Conservation (phyloP, 2,888 invertebrate genomes). For the Caenorhabditis sp. region DNA sequence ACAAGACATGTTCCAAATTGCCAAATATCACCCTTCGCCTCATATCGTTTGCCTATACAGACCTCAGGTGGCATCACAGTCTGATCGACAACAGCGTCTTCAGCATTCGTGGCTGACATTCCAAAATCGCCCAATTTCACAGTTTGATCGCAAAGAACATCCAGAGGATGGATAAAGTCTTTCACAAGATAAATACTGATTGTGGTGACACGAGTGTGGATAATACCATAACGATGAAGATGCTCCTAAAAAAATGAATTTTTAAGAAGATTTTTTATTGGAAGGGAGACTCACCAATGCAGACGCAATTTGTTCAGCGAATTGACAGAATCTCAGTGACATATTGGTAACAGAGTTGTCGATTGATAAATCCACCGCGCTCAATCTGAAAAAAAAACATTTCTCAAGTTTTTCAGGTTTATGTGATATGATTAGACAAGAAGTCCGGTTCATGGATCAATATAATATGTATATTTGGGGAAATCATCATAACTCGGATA, state of each 20-base stretch:
- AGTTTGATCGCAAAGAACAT: conserved; percentile 45
- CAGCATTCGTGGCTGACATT: conserved; percentile 15
- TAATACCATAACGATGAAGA: conserved; percentile 35
- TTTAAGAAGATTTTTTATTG: too few species aligned
- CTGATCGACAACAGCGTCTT: conserved; percentile 23
- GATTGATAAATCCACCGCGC: neutral
- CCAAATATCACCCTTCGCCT: conserved; percentile 48
- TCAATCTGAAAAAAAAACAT: conserved; percentile 4
- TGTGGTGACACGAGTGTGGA: conserved; percentile 39
- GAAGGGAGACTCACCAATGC: conserved; percentile 27
- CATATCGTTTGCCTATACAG: conserved; percentile 36
- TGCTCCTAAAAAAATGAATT: conserved; percentile 14
- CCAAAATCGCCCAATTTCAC: conserved; percentile 49
- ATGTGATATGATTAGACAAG: too few species aligned
- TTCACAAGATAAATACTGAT: conserved; percentile 38
- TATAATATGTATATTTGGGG: too few species aligned
- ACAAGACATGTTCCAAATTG: conserved; percentile 46
- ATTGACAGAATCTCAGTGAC: conserved; percentile 32
- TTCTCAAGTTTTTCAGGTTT: neutral
- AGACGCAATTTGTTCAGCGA: conserved; percentile 40
- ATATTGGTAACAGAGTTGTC: conserved; percentile 1
- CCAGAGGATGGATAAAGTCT: conserved; percentile 39
- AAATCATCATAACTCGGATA: too few species aligned
- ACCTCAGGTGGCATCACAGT: conserved; percentile 45
- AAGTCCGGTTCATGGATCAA: too few species aligned